These are phyloP conservation scores for Mirounga angustirostris DNA, from an alignment of 2,113 vertebrate species.

Conservation along the genomic window DNA sequence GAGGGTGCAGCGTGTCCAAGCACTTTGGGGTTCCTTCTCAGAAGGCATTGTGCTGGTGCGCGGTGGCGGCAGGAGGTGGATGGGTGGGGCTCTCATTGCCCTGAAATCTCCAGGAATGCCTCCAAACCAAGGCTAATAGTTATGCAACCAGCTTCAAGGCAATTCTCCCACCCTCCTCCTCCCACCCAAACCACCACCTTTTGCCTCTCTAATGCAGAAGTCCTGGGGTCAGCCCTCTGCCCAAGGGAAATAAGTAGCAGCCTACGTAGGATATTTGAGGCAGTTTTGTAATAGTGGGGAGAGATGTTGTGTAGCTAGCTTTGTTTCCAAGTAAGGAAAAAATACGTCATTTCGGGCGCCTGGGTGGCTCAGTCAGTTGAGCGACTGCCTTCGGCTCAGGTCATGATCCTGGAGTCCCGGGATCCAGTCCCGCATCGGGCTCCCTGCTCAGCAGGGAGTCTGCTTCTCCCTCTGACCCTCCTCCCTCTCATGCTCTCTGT, in stretches of 20 bases:
- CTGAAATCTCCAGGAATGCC: background rate
- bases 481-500: too few relatives aligned
- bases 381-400: too few relatives aligned
- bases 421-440: too few relatives aligned
- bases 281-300: background rate
- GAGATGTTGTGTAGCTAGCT: background rate
- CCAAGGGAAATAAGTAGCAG: background rate
- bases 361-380: too few relatives aligned
- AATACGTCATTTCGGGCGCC: background rate
- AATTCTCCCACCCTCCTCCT: background rate
- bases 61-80: rapidly evolving
- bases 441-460: too few relatives aligned
- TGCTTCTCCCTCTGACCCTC: too few relatives aligned
- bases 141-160: background rate
- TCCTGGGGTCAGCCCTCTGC: background rate
- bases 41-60: background rate
- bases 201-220: background rate
- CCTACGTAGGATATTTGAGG: background rate
- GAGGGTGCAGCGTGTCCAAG: background rate
- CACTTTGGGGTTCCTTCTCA: rapidly evolving
- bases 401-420: too few relatives aligned
- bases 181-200: background rate
- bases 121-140: background rate
- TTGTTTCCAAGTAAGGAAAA: conserved; percentile 9
- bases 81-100: background rate